Evolutionary conservation across 2,113 vertebrate genomes (phyloP), one percentile per base, ranked within the genome.

Genomic region (Lampris incognitus): DNA sequence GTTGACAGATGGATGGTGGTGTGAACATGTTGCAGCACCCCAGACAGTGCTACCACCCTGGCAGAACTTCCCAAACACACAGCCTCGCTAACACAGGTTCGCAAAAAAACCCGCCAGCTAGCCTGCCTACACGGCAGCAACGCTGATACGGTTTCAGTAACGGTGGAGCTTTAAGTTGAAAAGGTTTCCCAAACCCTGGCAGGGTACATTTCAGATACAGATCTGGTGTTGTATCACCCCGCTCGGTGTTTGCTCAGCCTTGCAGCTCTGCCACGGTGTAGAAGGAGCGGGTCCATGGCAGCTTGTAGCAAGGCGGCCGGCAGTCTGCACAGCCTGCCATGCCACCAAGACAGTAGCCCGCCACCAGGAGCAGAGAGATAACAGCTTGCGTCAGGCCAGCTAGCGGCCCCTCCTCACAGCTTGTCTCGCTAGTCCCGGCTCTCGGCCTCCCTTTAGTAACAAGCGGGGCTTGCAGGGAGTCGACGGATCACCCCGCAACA

Each of bases 11-110:
- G 91, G 88, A 84, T 73, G 81, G 66, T 70, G 56, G 77, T 69
- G 79, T 79, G 84, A 90, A 90, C 90, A 92, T 89, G 88, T 88
- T 92, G 88, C 86, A 80, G 76, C 76, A 63, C 85, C 79, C 69
- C 75, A 81, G 85, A 86, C 76, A 78, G 24, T 73, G 88, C 85
- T 87, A 88, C 67, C 84, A 81, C 72, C 84, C 85, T 84, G 86
- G 84, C 81, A 88, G 77, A 88, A 83, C 75, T 87, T 73, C 24
- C 66, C 64, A 51, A 24, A 79, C 78, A 82, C 36, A 54, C 75
- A 86, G 85, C 55, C 6, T 36, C 24, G 83, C 80, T 86, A 85
- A 75, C 72, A 58, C 40, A 38, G 52, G 52, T 11, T 55, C 9
- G 52, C 13, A 55, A 10, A 55, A 24, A 24, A 24, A 59, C 63